phyloP scores from a whole-genome alignment of 37 sponge, comb jelly and placozoan species.

The Lycopodina hypogea region DNA sequence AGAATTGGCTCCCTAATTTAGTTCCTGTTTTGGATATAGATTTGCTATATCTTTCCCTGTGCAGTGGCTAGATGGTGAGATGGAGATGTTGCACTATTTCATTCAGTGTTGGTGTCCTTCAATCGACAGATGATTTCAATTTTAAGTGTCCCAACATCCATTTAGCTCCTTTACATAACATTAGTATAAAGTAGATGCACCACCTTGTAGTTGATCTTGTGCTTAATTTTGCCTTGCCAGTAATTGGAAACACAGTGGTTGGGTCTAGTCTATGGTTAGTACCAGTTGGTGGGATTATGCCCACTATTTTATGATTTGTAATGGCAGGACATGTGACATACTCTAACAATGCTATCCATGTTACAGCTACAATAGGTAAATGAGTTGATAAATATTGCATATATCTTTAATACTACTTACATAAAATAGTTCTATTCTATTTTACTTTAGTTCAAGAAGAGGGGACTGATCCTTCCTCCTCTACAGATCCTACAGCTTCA shows the following conservation, averaged over 20 bases:
- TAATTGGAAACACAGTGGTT: not conserved
- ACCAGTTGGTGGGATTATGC: too few species aligned
- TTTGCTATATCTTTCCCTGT: not conserved
- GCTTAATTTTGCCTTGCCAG: not conserved
- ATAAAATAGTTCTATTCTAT: too few species aligned
- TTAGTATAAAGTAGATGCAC: not conserved
- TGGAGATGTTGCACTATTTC: not conserved
- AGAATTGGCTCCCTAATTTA: too few species aligned
- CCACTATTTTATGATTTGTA: too few species aligned
- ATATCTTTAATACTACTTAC: too few species aligned
- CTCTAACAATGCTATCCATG: not conserved
- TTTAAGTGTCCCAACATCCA: not conserved
- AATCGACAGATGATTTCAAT: not conserved
- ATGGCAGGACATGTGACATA: not conserved
- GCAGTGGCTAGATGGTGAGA: not conserved
- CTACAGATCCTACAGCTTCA: too few species aligned
- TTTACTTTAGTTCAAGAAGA: too few species aligned
- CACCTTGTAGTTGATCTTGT: not conserved
- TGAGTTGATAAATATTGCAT: not conserved
- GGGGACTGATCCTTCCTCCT: too few species aligned
- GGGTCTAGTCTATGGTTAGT: too few species aligned
- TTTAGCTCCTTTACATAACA: not conserved
- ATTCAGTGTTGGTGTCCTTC: not conserved
- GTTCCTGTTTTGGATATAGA: not conserved
- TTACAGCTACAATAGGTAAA: constrained; percentile 2